Percentiles rank a stretch among this genome's conserved stretches.
phyloP scores from a whole-genome alignment of 1,140 invertebrate species.

The Drosophila tristis region DNA sequence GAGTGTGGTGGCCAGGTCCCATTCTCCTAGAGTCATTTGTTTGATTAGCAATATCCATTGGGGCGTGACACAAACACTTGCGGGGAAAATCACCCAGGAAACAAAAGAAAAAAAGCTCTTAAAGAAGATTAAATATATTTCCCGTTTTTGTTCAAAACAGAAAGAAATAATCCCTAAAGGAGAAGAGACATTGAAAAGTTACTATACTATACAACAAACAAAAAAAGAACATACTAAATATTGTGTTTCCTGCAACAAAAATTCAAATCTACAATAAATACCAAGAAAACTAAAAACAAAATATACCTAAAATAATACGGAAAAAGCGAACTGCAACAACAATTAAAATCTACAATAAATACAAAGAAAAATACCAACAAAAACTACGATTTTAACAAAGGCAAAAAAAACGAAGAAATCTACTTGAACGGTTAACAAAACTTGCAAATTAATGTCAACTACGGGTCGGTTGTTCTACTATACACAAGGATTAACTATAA shows the following conservation, averaged over 20 bases:
- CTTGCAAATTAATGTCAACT: constrained; percentile 40
- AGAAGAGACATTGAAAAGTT: constrained; percentile 21
- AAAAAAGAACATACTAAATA: constrained; percentile 23
- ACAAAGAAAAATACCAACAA: constrained; percentile 18
- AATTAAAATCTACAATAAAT: constrained; percentile 33
- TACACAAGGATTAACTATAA: constrained; percentile 13
- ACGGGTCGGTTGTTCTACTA: constrained; percentile 42
- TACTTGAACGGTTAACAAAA: constrained; percentile 42
- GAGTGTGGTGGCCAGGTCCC: neutral
- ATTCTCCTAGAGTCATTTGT: constrained; percentile 35
- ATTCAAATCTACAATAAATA: constrained; percentile 30
- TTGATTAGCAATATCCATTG: constrained; percentile 42
- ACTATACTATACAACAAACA: constrained; percentile 12
- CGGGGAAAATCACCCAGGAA: neutral
- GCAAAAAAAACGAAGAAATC: too few species aligned
- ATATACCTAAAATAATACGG: constrained; percentile 15
- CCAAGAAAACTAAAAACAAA: constrained; percentile 12
- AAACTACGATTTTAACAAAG: constrained; percentile 20
- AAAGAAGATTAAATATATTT: constrained; percentile 23
- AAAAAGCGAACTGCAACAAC: constrained; percentile 28
- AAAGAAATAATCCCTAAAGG: neutral
- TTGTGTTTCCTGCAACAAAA: constrained; percentile 53
- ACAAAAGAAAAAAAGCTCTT: constrained; percentile 30
- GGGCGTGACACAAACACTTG: constrained; percentile 39
- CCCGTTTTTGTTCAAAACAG: constrained; percentile 8